Base-by-base conservation (phyloP, 1,140 invertebrate genomes). In the Hydropsyche tenuis region DNA sequence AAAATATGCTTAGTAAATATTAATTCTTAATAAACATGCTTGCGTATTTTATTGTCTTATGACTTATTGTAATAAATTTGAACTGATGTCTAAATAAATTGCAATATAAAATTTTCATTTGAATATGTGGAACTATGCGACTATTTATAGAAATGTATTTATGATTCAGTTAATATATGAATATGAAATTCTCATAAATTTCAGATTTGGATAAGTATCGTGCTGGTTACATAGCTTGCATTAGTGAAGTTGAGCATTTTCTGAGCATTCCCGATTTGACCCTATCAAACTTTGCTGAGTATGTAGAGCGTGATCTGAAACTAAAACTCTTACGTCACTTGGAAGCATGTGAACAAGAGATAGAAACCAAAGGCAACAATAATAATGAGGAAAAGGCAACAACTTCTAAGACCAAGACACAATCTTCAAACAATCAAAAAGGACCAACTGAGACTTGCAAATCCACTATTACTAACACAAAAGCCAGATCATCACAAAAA, bases 141-240 rank as follows among this genome's bases (percentile, higher is more conserved):
- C n/a, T n/a, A n/a, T n/a, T n/a, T n/a, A n/a, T n/a, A n/a, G n/a
- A n/a, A n/a, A n/a, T n/a, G n/a, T n/a, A n/a, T n/a, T n/a, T n/a
- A n/a, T n/a, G n/a, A n/a, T n/a, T n/a, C 37, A 43, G 37, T 43
- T 43, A 5, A 43, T 43, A 16, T 42, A 63, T 64, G 25, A 3
- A 43, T 53, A n/a, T 63, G 18, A 62, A 45, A 27, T 65, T 65
- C 9, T 65, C 37, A 9, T n/a, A 16, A 20, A 7, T 46, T 83
- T 77, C 79, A 89, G 89, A 82, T 80, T 86, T 87, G 6, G 85
- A 86, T 73, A 86, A 86, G 78, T 87, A 87, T 78, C 81, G 84
- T 63, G 90, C 92, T 30, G 93, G 93, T 1, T 95, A 93, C 82
- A 88, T 91, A 79, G 93, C 94, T 82, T 95, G 93, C 79, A 91